Evolutionary conservation across 2,797 vertebrate genomes (phyloP).

Genomic region (Kryptolebias ocellatus): DNA sequence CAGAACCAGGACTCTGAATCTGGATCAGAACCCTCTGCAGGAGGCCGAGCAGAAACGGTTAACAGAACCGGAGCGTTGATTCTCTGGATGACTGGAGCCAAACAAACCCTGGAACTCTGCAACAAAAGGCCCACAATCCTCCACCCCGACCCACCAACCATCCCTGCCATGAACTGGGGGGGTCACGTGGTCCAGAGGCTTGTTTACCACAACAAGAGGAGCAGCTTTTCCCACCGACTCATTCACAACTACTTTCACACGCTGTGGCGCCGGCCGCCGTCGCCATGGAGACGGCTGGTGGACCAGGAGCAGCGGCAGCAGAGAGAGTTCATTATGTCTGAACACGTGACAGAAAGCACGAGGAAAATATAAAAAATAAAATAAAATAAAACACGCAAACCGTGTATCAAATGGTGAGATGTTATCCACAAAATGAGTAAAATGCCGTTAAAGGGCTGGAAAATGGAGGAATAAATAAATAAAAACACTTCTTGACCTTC

Average conservation of each 20-base stretch:
- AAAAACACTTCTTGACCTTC: no score
- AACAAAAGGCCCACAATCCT: constrained; percentile 67
- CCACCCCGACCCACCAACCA: constrained; percentile 50
- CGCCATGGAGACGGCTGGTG: constrained; percentile 42
- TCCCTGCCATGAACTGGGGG: constrained; percentile 51
- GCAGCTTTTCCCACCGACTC: constrained; percentile 60
- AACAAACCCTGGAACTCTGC: constrained; percentile 69
- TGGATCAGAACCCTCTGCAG: background rate
- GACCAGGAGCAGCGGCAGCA: background rate
- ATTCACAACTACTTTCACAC: constrained; percentile 65
- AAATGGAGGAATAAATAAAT: no score
- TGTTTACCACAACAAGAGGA: constrained; percentile 65
- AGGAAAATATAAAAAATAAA: background rate
- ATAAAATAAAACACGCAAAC: background rate
- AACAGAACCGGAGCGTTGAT: constrained; percentile 50
- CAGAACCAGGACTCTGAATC: background rate
- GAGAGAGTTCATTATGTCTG: constrained; percentile 8
- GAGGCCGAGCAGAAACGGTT: constrained; percentile 57
- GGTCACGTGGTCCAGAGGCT: constrained; percentile 48
- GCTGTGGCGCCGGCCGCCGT: constrained; percentile 25
- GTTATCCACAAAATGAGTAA: no score
- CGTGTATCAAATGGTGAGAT: no score
- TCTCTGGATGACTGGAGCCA: constrained; percentile 77
- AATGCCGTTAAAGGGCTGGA: no score
- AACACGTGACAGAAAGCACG: background rate